phyloP scores from a whole-genome alignment of 2,797 vertebrate species.

The Chaenodraco wilsoni region DNA sequence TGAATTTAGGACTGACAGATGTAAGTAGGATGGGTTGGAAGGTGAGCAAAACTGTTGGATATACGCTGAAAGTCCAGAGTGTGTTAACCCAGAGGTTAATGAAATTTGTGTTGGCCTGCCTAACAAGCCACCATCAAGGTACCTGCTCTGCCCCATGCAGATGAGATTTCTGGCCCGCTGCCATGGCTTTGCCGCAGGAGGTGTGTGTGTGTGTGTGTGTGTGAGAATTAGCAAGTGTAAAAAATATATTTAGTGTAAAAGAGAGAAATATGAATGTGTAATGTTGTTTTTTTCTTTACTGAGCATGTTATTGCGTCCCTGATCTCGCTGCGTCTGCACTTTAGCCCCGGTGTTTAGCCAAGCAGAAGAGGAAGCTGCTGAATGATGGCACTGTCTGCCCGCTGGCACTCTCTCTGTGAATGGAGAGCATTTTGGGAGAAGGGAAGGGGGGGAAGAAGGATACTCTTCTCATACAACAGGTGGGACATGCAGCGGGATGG shows the following conservation, averaged over 20 bases:
- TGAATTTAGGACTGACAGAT: constrained; percentile 12
- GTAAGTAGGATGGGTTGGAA: constrained; percentile 1
- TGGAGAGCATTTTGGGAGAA: constrained; percentile 37
- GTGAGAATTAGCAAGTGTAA: constrained; percentile 21
- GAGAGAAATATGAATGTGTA: constrained; percentile 27
- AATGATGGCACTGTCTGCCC: constrained; percentile 77
- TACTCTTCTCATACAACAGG: constrained; percentile 75
- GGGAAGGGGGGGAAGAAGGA: constrained; percentile 64
- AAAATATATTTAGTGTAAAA: constrained; percentile 49
- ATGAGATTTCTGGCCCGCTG: constrained; percentile 67
- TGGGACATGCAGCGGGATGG: constrained; percentile 65
- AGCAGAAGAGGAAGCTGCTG: constrained; percentile 77
- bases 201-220: constrained; percentile 35
- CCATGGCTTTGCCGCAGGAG: constrained; percentile 63
- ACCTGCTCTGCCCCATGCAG: constrained; percentile 68
- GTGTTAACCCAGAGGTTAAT: constrained; percentile 75
- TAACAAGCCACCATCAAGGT: constrained; percentile 72
- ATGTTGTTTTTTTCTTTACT: constrained; percentile 37
- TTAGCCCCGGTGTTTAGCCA: constrained; percentile 70
- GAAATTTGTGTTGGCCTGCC: constrained; percentile 72
- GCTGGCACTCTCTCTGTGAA: constrained; percentile 63
- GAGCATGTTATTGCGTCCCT: constrained; percentile 41
- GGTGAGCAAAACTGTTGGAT: constrained; percentile 19
- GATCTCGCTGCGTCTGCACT: constrained; percentile 65
- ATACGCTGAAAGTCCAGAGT: constrained; percentile 42